Conservation (phyloP, 2,797 vertebrate species). For the Florisuga fusca region DNA sequence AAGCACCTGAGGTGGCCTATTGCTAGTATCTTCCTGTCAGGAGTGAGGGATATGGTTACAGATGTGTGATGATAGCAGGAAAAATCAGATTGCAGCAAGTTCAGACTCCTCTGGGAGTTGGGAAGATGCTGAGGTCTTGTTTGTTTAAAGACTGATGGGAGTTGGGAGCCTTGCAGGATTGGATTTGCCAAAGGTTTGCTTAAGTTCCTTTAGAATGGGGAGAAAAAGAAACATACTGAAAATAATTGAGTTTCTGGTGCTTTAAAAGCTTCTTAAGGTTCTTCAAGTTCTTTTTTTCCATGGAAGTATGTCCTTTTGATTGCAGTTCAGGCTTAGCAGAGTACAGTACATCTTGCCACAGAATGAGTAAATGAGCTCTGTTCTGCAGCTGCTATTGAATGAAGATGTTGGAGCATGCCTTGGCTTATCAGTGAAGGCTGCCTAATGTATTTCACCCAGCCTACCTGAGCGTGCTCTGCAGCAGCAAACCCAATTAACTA, state of each 20-base stretch:
- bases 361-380: slow-evolving; percentile 53
- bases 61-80: not conserved
- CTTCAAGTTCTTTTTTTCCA: slow-evolving; percentile 19
- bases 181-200: not conserved
- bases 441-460: slow-evolving; percentile 47
- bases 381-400: slow-evolving; percentile 59
- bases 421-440: slow-evolving; percentile 49
- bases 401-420: slow-evolving; percentile 47
- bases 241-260: slow-evolving; percentile 57
- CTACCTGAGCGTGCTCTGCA: slow-evolving; percentile 36
- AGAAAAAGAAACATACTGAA: not conserved
- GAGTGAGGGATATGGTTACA: not conserved
- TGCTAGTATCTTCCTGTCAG: not conserved
- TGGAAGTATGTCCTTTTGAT: slow-evolving; percentile 45
- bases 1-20: not conserved
- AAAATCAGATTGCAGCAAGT: not conserved
- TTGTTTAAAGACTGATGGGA: slow-evolving; percentile 21
- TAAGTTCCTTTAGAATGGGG: slow-evolving; percentile 24
- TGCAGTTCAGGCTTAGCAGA: slow-evolving; percentile 44
- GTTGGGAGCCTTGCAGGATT: not conserved
- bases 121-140: slow-evolving; percentile 5
- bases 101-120: not conserved
- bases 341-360: slow-evolving; percentile 52
- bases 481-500: slow-evolving; percentile 23
- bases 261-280: slow-evolving; percentile 64